These are phyloP conservation scores for Erebia aethiops DNA, from an alignment of 2,888 invertebrate species.

Conservation along the genomic window DNA sequence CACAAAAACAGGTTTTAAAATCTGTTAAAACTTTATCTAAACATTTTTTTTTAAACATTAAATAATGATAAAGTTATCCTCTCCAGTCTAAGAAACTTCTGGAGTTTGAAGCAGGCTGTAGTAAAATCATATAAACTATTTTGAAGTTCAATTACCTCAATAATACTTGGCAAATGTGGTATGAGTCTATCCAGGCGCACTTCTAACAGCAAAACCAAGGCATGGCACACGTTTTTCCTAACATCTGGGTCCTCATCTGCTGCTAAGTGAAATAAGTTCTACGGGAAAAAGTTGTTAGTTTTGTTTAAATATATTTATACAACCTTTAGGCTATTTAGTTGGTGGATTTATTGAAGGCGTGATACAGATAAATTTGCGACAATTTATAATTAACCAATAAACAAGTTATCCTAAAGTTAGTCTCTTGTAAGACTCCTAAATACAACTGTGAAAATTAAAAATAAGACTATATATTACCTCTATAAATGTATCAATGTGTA, in stretches of 20 bases:
- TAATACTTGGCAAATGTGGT: slow-evolving; percentile 97
- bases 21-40: not conserved
- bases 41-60: not conserved
- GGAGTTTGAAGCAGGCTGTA: too few relatives aligned
- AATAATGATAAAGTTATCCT: too few relatives aligned
- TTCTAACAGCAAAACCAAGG: slow-evolving; percentile 97
- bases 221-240: slow-evolving; percentile 98
- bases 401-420: too few relatives aligned
- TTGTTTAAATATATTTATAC: not conserved
- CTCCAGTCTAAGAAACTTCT: too few relatives aligned
- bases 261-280: slow-evolving; percentile 96
- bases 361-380: too few relatives aligned
- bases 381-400: too few relatives aligned
- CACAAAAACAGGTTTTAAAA: slow-evolving; percentile 20
- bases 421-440: not conserved
- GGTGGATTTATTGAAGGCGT: too few relatives aligned
- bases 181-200: slow-evolving; percentile 96
- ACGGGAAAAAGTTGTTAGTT: slow-evolving; percentile 39
- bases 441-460: slow-evolving; percentile 23
- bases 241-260: slow-evolving; percentile 98
- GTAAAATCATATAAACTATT: too few relatives aligned
- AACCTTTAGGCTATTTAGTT: not conserved
- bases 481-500: slow-evolving; percentile 96
- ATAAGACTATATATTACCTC: slow-evolving; percentile 76
- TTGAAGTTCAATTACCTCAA: slow-evolving; percentile 85